These are phyloP conservation scores for Kryptolebias marmoratus DNA, from an alignment of 2,113 vertebrate genomes.

Conservation along the genomic window DNA sequence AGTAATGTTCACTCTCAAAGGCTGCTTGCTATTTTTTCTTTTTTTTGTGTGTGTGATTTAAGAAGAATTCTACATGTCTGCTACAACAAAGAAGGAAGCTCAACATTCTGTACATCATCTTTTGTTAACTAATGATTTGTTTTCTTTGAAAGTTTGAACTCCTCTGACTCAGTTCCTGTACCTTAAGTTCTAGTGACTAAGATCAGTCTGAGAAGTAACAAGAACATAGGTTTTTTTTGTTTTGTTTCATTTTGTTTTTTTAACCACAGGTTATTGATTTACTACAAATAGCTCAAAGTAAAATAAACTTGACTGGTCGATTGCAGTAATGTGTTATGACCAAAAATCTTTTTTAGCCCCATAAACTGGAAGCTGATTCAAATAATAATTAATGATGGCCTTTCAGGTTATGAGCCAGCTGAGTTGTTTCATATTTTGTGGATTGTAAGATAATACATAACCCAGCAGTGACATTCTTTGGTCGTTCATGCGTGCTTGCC, in stretches of 20 bases:
- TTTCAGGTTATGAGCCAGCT: background rate
- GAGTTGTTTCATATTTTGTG: constrained; percentile 23
- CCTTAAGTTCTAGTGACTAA: background rate
- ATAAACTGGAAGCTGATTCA: too few species aligned
- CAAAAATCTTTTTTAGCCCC: too few species aligned
- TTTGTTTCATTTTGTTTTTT: background rate
- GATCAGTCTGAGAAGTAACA: background rate
- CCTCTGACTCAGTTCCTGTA: background rate
- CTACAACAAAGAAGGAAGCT: background rate
- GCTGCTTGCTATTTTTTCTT: too few species aligned
- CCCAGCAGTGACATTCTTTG: constrained; percentile 30
- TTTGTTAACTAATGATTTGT: background rate
- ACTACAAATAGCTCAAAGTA: background rate
- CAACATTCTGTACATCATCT: background rate
- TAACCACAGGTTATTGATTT: background rate
- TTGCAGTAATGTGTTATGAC: too few species aligned
- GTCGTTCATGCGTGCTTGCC: background rate
- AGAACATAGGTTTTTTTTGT: background rate
- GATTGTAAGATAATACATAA: constrained; percentile 7
- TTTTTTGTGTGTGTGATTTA: background rate
- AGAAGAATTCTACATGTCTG: background rate
- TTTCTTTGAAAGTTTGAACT: background rate
- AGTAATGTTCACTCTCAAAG: background rate
- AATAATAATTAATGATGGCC: background rate
- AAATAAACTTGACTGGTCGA: too few species aligned